A percentile compares a stretch with the other conserved stretches of the same genome.
These are phyloP conservation scores for Macrophya annulata DNA, from an alignment of 2,888 invertebrate genomes.

Conservation along the genomic window DNA sequence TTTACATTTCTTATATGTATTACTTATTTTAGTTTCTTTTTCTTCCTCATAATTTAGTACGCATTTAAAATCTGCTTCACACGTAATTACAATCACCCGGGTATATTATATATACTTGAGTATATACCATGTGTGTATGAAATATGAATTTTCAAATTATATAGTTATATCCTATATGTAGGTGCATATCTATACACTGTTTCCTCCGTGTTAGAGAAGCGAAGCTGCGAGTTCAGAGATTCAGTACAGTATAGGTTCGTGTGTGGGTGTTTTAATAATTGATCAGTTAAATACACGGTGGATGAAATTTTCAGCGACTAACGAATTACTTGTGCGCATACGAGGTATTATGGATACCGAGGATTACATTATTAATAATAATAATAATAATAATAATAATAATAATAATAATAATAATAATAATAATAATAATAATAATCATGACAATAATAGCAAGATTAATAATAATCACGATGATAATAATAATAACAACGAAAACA, in stretches of 20 bases:
- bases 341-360: background rate
- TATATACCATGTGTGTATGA: background rate
- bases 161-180: background rate
- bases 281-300: conserved; percentile 19
- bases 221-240: background rate
- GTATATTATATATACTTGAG: background rate
- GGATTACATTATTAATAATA: background rate
- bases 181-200: background rate
- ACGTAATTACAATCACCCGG: background rate
- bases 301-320: background rate
- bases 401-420: too few species aligned
- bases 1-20: background rate
- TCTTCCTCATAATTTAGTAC: background rate
- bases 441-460: background rate
- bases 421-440: background rate
- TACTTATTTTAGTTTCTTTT: background rate
- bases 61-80: background rate
- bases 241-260: background rate
- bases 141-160: background rate
- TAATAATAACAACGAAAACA: background rate
- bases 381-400: too few species aligned
- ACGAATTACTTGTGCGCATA: background rate
- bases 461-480: background rate
- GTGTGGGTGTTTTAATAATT: conserved; percentile 32
- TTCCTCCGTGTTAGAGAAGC: background rate